Conservation (phyloP, 2,888 invertebrate genomes). For the Rhorus exstirpatorius region DNA sequence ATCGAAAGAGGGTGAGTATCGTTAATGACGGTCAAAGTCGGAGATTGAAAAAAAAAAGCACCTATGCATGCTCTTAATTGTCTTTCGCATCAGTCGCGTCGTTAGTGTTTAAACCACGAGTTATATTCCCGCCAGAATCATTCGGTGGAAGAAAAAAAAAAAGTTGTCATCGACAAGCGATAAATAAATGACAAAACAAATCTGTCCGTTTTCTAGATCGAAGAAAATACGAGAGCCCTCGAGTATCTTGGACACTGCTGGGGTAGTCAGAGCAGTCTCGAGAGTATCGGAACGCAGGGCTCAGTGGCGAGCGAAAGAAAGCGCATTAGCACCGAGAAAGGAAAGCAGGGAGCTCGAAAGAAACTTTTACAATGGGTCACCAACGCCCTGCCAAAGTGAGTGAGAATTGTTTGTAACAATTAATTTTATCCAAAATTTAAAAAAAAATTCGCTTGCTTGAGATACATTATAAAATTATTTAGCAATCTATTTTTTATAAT, state of each 20-base stretch:
- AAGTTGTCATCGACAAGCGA: neutral
- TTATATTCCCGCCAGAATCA: neutral
- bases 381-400: conserved; percentile 94
- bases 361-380: conserved; percentile 98
- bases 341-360: conserved; percentile 96
- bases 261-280: conserved; percentile 93
- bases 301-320: conserved; percentile 87
- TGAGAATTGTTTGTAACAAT: conserved; percentile 73
- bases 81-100: conserved; percentile 1
- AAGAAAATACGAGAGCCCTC: conserved; percentile 96
- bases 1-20: conserved; percentile 85
- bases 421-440: too few species aligned
- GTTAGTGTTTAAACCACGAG: neutral
- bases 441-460: too few species aligned
- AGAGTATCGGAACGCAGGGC: conserved; percentile 91
- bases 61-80: conserved; percentile 53
- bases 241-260: conserved; percentile 94
- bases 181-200: too few species aligned
- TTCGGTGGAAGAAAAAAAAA: neutral
- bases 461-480: too few species aligned
- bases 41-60: conserved; percentile 48
- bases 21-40: conserved; percentile 35
- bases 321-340: conserved; percentile 89
- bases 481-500: too few species aligned
- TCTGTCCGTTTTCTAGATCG: conserved; percentile 90